A percentile compares a stretch with the other conserved stretches of the same genome.
Conservation (phyloP, 92 coral and sea anemone genomes). For the Porites divaricata region DNA sequence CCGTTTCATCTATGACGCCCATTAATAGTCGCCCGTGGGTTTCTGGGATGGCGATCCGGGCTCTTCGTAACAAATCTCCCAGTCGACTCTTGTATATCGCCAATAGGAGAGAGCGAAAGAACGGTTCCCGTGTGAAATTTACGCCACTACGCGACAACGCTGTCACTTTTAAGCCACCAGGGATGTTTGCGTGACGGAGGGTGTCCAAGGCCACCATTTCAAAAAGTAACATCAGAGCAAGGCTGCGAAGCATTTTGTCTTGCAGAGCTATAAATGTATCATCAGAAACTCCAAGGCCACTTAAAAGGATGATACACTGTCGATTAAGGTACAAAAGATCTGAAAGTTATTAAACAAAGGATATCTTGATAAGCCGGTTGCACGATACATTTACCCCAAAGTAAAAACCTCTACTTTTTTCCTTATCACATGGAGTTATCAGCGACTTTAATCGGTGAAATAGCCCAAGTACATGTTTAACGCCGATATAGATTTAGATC, state of each 20-base stretch:
- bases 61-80: constrained; percentile 81
- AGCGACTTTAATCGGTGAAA: too few species aligned
- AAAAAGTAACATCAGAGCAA: constrained; percentile 88
- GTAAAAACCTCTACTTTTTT: too few species aligned
- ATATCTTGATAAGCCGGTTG: too few species aligned
- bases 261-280: constrained; percentile 81
- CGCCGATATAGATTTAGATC: too few species aligned
- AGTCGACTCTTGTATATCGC: constrained; percentile 91
- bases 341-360: neutral
- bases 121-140: constrained; percentile 89
- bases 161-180: constrained; percentile 77
- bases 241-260: constrained; percentile 90
- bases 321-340: constrained; percentile 88
- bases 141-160: constrained; percentile 83
- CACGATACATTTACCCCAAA: too few species aligned
- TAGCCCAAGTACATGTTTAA: too few species aligned
- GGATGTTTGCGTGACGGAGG: constrained; percentile 65
- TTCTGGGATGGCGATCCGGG: constrained; percentile 94
- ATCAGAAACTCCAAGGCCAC: constrained; percentile 90
- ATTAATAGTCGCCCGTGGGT: constrained; percentile 87
- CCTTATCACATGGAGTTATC: too few species aligned
- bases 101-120: constrained; percentile 83
- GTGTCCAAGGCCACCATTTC: constrained; percentile 78
- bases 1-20: constrained; percentile 84
- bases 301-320: constrained; percentile 89